These are phyloP conservation scores for Pipistrellus nathusii DNA, from an alignment of 2,797 vertebrate species.

Conservation along the genomic window DNA sequence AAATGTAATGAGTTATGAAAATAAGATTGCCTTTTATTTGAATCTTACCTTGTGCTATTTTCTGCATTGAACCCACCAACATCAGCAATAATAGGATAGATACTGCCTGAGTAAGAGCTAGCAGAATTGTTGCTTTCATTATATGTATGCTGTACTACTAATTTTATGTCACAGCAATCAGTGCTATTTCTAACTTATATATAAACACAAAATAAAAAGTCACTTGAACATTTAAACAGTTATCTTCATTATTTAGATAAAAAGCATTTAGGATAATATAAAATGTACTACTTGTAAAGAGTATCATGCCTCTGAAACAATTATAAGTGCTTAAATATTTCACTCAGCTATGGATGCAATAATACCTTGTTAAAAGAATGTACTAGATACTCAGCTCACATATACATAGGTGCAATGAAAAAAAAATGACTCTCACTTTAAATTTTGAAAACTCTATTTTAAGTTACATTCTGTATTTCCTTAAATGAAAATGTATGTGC, in stretches of 20 bases:
- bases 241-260: background rate
- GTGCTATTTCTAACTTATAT: background rate
- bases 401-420: background rate
- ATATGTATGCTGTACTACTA: background rate
- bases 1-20: background rate
- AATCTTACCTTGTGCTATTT: background rate
- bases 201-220: background rate
- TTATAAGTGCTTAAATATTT: background rate
- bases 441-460: background rate
- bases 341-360: background rate
- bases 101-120: background rate
- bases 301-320: background rate
- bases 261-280: background rate
- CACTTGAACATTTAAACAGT: background rate
- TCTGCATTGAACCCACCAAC: background rate
- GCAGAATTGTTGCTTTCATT: background rate
- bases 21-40: background rate
- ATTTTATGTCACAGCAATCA: background rate
- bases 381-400: background rate
- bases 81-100: background rate
- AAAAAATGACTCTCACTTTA: background rate
- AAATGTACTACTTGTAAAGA: background rate
- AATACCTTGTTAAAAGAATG: background rate
- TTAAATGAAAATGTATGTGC: background rate
- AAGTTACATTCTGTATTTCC: background rate